phyloP scores from a whole-genome alignment of 2,888 invertebrate genomes.

The Acrobeloides nanus region DNA sequence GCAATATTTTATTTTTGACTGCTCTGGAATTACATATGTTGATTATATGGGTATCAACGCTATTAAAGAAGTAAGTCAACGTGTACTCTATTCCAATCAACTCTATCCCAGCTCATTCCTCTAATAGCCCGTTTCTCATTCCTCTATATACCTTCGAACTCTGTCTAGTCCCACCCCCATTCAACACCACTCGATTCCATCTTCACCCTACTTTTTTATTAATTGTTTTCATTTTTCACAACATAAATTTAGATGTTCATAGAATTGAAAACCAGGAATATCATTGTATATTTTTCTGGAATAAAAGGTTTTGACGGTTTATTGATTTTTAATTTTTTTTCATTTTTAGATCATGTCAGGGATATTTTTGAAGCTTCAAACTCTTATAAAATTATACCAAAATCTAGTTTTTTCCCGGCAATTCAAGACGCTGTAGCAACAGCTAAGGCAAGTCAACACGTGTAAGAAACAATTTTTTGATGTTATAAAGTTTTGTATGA shows the following conservation, averaged over 20 bases:
- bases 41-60: constrained; percentile 52
- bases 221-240: too few species aligned
- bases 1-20: constrained; percentile 51
- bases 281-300: constrained; percentile 51
- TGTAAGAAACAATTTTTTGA: too few species aligned
- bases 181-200: too few species aligned
- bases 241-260: too few species aligned
- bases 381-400: constrained; percentile 44
- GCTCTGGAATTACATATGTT: constrained; percentile 52
- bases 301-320: constrained; percentile 31
- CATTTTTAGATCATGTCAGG: constrained; percentile 38
- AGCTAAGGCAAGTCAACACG: constrained; percentile 29
- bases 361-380: constrained; percentile 46
- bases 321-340: background rate
- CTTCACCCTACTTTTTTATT: too few species aligned
- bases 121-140: too few species aligned
- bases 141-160: too few species aligned
- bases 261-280: constrained; percentile 24
- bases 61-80: too few species aligned
- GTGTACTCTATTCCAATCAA: too few species aligned
- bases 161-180: too few species aligned
- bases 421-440: constrained; percentile 49
- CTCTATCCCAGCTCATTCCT: too few species aligned
- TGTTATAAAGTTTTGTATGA: too few species aligned
- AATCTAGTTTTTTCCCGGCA: constrained; percentile 51